phyloP scores from a whole-genome alignment of 37 sponge, comb jelly and placozoan genomes.

The Oscarella lobularis region DNA sequence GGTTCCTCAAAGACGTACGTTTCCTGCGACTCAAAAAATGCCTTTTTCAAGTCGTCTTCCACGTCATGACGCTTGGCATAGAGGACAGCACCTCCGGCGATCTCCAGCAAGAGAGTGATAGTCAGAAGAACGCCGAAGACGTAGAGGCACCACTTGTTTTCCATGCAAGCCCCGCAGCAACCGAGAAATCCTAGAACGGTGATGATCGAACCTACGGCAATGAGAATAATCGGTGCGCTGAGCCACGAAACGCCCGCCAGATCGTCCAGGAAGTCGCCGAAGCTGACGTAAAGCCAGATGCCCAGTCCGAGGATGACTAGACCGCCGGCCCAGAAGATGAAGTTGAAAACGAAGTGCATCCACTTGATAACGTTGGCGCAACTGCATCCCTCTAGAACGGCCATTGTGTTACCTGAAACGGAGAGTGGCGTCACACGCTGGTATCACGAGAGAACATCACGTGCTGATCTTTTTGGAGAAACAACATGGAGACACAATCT shows the following conservation, averaged over 20 bases:
- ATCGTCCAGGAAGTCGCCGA: background rate
- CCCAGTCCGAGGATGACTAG: slow-evolving; percentile 22
- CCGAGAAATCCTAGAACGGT: background rate
- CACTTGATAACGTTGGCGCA: too few species aligned
- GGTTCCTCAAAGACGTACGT: background rate
- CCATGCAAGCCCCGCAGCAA: background rate
- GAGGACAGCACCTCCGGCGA: background rate
- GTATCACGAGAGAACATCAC: too few species aligned
- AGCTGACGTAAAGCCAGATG: slow-evolving; percentile 18
- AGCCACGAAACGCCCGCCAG: background rate
- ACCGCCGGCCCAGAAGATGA: slow-evolving; percentile 33
- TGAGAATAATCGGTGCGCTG: background rate
- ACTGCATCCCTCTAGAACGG: too few species aligned
- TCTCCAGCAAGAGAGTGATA: background rate
- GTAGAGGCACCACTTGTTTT: background rate
- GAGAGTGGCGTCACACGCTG: too few species aligned
- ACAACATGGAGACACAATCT: too few species aligned
- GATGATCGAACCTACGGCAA: background rate
- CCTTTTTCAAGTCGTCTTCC: background rate
- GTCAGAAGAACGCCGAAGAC: background rate
- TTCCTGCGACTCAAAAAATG: background rate
- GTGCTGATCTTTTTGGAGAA: too few species aligned
- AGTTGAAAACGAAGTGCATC: slow-evolving; percentile 18
- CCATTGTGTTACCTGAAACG: too few species aligned
- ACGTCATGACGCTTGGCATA: background rate